These are phyloP conservation scores for Tragelaphus oryx DNA, from an alignment of 2,797 vertebrate genomes.

Conservation along the genomic window DNA sequence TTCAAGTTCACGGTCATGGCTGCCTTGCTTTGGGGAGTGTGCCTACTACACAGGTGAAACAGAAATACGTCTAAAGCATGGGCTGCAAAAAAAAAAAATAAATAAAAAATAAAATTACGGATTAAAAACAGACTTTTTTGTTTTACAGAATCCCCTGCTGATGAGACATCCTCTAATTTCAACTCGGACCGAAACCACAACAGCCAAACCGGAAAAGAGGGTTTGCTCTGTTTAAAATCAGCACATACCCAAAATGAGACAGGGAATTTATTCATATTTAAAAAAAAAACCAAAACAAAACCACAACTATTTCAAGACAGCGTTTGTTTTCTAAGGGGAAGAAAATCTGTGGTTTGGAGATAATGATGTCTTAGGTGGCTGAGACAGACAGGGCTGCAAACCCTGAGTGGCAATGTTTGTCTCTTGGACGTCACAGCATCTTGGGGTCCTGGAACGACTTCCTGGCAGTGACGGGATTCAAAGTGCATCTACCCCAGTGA, in stretches of 20 bases:
- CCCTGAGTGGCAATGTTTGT: rapidly evolving
- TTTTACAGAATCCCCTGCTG: neutral
- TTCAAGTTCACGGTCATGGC: rapidly evolving
- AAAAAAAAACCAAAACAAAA: too few relatives aligned
- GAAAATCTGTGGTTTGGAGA: neutral
- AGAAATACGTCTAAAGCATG: neutral
- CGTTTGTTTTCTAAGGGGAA: neutral
- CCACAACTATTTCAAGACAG: too few relatives aligned
- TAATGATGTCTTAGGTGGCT: neutral
- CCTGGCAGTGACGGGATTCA: rapidly evolving
- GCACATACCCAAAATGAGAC: rapidly evolving
- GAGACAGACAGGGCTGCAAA: neutral
- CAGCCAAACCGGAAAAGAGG: too few relatives aligned
- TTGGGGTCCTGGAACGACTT: neutral
- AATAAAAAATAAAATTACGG: neutral
- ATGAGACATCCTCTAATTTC: neutral
- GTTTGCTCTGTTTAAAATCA: neutral
- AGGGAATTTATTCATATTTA: neutral
- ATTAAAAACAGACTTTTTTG: neutral
- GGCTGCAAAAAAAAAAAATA: neutral
- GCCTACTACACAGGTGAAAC: neutral
- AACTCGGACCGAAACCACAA: neutral
- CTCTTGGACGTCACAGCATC: rapidly evolving
- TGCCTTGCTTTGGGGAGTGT: rapidly evolving
- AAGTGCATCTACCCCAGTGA: rapidly evolving